These are phyloP conservation scores for Drosophila hawaiiensis DNA, from an alignment of 2,888 invertebrate genomes.

Conservation along the genomic window DNA sequence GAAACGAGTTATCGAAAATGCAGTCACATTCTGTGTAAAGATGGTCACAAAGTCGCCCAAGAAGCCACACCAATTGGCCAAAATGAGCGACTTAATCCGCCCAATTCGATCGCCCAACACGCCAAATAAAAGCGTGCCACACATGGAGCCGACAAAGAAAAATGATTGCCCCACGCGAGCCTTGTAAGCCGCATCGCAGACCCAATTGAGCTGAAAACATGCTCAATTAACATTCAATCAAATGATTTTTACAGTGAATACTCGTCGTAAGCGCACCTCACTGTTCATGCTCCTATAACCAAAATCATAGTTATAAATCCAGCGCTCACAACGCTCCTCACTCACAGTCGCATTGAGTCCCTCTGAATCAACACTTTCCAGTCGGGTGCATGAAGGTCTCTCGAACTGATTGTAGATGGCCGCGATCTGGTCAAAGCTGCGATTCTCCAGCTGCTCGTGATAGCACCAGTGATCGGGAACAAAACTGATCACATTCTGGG, in stretches of 20 bases:
- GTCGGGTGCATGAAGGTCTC: conserved; percentile 78
- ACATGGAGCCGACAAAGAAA: conserved; percentile 87
- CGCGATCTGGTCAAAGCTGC: conserved; percentile 71
- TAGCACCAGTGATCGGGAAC: conserved; percentile 86
- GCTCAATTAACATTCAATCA: background rate
- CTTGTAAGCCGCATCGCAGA: conserved; percentile 87
- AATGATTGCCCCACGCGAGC: conserved; percentile 87
- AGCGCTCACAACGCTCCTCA: conserved; percentile 85
- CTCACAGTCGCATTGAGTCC: conserved; percentile 66
- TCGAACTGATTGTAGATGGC: conserved; percentile 75
- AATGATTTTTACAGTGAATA: background rate
- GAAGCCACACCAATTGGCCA: conserved; percentile 86
- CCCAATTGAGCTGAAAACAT: conserved; percentile 86
- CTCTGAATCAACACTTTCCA: conserved; percentile 54
- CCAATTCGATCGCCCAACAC: conserved; percentile 87
- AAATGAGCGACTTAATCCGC: conserved; percentile 86
- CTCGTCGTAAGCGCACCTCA: conserved; percentile 85
- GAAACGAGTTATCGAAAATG: conserved; percentile 86
- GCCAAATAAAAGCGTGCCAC: conserved; percentile 87
- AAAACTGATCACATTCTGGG: conserved; percentile 87
- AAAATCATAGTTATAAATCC: conserved; percentile 87
- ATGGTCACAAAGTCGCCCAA: conserved; percentile 86
- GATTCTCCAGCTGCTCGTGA: conserved; percentile 76
- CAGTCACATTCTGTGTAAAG: conserved; percentile 84
- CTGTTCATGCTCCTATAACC: conserved; percentile 87